These are phyloP conservation scores for Rhinophrynus dorsalis DNA, from an alignment of 2,797 vertebrate genomes.

Conservation along the genomic window DNA sequence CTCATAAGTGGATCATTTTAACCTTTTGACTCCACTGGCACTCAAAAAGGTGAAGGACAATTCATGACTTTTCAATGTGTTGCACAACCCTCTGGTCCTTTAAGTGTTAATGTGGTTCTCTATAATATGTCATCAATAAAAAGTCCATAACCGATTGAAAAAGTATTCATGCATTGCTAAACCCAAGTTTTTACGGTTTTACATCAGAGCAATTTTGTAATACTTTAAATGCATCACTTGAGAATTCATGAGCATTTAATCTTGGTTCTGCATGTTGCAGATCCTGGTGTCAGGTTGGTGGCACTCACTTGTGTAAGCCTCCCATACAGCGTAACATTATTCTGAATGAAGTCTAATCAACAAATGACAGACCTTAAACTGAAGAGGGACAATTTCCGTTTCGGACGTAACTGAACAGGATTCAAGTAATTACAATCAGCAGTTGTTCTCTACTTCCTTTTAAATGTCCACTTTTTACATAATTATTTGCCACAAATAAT, in stretches of 20 bases:
- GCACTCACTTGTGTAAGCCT: not conserved
- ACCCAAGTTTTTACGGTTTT: not conserved
- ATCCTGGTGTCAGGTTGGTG: not conserved
- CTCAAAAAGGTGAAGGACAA: too few species aligned
- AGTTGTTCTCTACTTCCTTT: not conserved
- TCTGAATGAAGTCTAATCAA: not conserved
- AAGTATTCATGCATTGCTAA: not conserved
- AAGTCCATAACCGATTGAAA: accelerated
- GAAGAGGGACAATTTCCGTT: not conserved
- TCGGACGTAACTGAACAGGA: not conserved
- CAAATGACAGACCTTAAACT: not conserved
- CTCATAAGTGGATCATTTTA: too few species aligned
- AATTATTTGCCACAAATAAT: too few species aligned
- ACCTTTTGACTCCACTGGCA: too few species aligned
- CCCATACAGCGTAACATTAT: not conserved
- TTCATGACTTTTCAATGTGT: too few species aligned
- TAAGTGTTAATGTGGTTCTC: too few species aligned
- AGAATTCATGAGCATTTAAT: constrained; percentile 43
- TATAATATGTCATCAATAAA: not conserved
- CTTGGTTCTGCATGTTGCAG: constrained; percentile 34
- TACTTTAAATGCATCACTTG: not conserved
- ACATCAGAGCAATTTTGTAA: accelerated
- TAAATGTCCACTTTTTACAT: too few species aligned
- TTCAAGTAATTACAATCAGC: not conserved
- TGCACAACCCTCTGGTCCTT: too few species aligned